phyloP scores from a whole-genome alignment of 2,888 invertebrate genomes.

The Drosophila engyochracea region DNA sequence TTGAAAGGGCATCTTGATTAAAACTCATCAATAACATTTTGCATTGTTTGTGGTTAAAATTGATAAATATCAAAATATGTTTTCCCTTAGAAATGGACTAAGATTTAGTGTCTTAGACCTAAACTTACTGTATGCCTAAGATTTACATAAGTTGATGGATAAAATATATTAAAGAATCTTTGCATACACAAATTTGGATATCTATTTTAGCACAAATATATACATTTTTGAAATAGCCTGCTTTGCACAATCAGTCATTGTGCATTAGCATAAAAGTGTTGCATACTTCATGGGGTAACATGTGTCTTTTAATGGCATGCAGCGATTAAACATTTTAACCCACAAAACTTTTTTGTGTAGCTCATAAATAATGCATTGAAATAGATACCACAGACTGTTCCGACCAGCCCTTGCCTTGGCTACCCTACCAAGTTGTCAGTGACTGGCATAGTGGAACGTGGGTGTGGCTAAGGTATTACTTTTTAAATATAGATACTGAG shows the following conservation, averaged over 20 bases:
- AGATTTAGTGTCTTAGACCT: background rate
- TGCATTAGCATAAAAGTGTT: slow-evolving; percentile 11
- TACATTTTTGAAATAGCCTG: background rate
- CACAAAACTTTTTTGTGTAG: slow-evolving; percentile 1
- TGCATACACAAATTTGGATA: background rate
- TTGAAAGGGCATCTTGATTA: background rate
- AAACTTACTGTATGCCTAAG: background rate
- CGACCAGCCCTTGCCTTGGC: background rate
- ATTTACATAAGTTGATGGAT: background rate
- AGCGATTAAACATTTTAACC: slow-evolving; percentile 13
- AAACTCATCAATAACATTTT: background rate
- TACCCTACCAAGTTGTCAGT: background rate
- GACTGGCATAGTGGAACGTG: background rate
- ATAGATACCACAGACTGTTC: background rate
- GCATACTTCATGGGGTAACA: slow-evolving; percentile 28
- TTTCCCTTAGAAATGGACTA: background rate
- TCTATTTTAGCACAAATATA: background rate
- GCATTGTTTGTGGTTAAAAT: background rate
- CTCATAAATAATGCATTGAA: slow-evolving; percentile 30
- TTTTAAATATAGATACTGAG: slow-evolving; percentile 29
- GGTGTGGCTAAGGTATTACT: slow-evolving; percentile 3
- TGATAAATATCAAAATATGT: background rate
- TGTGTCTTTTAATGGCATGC: slow-evolving; percentile 11
- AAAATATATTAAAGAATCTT: background rate
- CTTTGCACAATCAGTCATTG: background rate